Conservation (phyloP, 2,797 vertebrate species). For the Neosalanx taihuensis region DNA sequence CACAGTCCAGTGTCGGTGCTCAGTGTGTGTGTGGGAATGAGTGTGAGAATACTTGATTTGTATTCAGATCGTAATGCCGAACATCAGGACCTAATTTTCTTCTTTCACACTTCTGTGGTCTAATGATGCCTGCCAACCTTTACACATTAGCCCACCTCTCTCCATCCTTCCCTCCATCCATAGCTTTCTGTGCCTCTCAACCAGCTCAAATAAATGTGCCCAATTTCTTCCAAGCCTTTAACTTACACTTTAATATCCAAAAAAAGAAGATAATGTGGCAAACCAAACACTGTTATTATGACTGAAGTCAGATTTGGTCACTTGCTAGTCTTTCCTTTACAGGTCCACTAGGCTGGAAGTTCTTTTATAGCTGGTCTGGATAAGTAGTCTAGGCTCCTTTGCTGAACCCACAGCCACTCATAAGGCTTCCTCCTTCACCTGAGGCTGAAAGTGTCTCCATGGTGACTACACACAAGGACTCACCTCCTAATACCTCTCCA, state of each 20-base stretch:
- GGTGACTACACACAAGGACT: slow-evolving; percentile 56
- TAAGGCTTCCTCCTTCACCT: slow-evolving; percentile 27
- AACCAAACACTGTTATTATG: background rate
- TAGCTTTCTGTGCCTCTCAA: background rate
- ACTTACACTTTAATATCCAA: background rate
- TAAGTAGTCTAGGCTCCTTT: too few species aligned
- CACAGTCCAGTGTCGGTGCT: background rate
- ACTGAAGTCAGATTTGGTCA: too few species aligned
- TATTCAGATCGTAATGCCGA: slow-evolving; percentile 43
- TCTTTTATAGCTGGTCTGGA: too few species aligned
- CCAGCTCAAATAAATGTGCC: slow-evolving; percentile 4
- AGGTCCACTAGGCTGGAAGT: too few species aligned
- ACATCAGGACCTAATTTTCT: slow-evolving; percentile 31
- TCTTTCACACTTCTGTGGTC: slow-evolving; percentile 48
- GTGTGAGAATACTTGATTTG: slow-evolving; percentile 30
- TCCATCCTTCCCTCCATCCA: slow-evolving; percentile 1
- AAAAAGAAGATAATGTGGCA: background rate
- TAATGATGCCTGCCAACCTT: slow-evolving; percentile 35
- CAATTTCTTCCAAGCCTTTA: slow-evolving; percentile 2
- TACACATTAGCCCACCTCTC: background rate
- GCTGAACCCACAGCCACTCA: too few species aligned
- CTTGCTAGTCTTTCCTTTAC: too few species aligned
- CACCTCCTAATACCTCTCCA: slow-evolving; percentile 50
- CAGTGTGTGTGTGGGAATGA: background rate
- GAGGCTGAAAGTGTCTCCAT: slow-evolving; percentile 39